phyloP scores from a whole-genome alignment of 2,888 invertebrate species.

The Parasteatoda lunata region DNA sequence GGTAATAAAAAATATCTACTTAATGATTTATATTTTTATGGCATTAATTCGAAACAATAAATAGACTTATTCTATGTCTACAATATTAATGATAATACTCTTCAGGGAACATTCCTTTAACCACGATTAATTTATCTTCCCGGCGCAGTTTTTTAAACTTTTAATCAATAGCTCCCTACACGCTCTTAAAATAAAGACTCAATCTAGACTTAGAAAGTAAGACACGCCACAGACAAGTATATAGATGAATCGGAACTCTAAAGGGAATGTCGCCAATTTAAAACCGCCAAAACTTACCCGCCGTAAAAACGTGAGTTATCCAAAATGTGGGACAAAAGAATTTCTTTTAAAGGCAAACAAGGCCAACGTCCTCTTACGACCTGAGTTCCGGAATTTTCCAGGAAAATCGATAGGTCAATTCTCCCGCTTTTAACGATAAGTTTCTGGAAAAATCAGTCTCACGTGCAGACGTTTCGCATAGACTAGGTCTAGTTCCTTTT shows the following conservation, averaged over 20 bases:
- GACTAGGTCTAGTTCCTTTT: no score
- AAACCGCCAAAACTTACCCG: background rate
- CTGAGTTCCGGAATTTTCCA: conserved; percentile 54
- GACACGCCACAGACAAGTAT: conserved; percentile 10
- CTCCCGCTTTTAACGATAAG: background rate
- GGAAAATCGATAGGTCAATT: conserved; percentile 37
- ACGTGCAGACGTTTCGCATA: background rate
- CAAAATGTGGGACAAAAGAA: conserved; percentile 37
- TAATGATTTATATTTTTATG: no score
- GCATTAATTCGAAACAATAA: no score
- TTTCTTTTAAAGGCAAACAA: conserved; percentile 17
- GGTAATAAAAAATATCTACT: no score
- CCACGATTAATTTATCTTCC: no score
- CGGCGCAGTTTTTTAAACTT: background rate
- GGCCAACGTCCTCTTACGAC: conserved; percentile 48
- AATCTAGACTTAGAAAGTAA: background rate
- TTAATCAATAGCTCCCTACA: background rate
- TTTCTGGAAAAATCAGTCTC: no score
- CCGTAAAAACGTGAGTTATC: conserved; percentile 5
- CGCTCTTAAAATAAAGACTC: background rate
- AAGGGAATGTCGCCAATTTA: background rate
- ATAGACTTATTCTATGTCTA: no score
- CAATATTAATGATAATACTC: no score
- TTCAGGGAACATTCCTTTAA: no score
- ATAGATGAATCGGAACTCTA: background rate